Percentiles rank a stretch among this genome's conserved stretches.
phyloP scores from a whole-genome alignment of 2,113 vertebrate genomes.

The Dunckerocampus dactyliophorus region DNA sequence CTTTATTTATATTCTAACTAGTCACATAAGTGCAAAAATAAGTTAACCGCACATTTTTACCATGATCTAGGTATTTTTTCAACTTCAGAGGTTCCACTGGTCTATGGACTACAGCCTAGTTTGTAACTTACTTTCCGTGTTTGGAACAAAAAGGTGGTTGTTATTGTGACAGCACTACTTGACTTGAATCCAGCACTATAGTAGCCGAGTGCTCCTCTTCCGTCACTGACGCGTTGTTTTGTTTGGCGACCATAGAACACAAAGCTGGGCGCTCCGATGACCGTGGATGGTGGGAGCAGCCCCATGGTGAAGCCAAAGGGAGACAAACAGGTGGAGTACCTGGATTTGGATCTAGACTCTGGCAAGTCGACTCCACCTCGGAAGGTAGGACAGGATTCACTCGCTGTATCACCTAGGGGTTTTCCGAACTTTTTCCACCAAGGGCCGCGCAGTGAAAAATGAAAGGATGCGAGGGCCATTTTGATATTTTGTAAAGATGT shows the following conservation, averaged over 20 bases:
- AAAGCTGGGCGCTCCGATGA: constrained; percentile 68
- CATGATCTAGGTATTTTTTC: not conserved
- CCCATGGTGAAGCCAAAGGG: constrained; percentile 93
- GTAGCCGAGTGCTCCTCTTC: not conserved
- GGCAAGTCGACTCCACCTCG: constrained; percentile 93
- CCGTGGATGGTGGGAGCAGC: constrained; percentile 86
- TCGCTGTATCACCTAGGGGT: too few relatives aligned
- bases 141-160: not conserved
- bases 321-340: constrained; percentile 97
- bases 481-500: too few relatives aligned
- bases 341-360: constrained; percentile 92
- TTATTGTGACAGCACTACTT: constrained; percentile 43
- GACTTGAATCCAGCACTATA: not conserved
- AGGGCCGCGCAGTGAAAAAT: too few relatives aligned
- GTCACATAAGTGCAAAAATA: too few relatives aligned
- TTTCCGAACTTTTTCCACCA: too few relatives aligned
- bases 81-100: not conserved
- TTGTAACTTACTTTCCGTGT: not conserved
- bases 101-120: not conserved
- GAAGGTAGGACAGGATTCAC: constrained; percentile 74
- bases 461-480: too few relatives aligned
- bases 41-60: too few relatives aligned
- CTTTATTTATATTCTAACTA: too few relatives aligned
- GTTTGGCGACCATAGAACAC: constrained; percentile 55
- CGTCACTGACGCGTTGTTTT: not conserved